Conservation (phyloP, 1,140 invertebrate species). For the Dysdera silvatica region DNA sequence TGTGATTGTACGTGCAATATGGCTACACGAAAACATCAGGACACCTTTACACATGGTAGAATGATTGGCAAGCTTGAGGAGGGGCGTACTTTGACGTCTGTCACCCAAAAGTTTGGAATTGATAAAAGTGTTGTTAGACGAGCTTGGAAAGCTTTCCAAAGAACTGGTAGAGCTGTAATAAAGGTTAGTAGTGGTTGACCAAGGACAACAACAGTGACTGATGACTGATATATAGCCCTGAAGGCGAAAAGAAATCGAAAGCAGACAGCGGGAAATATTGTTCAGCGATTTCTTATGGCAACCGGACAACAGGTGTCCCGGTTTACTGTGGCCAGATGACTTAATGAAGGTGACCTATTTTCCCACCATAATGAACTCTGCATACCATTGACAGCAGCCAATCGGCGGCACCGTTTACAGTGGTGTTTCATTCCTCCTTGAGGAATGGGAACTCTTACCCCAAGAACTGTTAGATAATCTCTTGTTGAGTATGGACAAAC, state of each 20-base stretch:
- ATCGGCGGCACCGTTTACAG: no score
- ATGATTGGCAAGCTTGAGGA: neutral
- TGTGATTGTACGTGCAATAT: no score
- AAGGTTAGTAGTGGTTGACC: neutral
- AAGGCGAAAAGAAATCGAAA: neutral
- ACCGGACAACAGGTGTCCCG: neutral
- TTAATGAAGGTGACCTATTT: neutral
- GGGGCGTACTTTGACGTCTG: neutral
- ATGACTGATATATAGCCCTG: neutral
- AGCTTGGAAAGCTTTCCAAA: neutral
- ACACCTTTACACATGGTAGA: neutral
- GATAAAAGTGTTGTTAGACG: no score
- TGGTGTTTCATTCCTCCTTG: no score
- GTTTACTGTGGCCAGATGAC: no score
- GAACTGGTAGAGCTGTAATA: neutral
- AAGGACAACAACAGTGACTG: neutral
- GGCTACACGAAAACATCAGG: no score
- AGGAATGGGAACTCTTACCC: no score
- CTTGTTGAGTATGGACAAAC: no score
- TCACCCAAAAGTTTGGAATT: neutral
- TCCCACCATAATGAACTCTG: neutral
- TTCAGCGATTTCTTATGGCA: neutral
- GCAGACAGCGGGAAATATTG: neutral
- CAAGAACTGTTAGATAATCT: no score
- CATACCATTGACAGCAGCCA: no score